phyloP scores from a whole-genome alignment of 2,797 vertebrate genomes.

The Ambastaia sidthimunki region DNA sequence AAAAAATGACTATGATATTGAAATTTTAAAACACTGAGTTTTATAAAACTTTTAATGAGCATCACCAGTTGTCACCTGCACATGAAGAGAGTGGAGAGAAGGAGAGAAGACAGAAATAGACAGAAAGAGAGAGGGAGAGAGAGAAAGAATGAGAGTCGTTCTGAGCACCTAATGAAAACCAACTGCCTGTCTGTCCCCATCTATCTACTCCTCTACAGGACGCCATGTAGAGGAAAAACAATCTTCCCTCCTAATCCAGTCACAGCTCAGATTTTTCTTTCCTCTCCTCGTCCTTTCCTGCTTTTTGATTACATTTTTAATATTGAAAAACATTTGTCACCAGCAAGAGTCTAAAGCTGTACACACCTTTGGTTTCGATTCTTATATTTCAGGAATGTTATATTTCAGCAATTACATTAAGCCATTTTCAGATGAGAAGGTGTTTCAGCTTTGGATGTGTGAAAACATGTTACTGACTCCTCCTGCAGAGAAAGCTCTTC shows the following conservation, averaged over 20 bases:
- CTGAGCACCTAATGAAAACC: constrained; percentile 79
- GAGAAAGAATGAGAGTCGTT: constrained; percentile 21
- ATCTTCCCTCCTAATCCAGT: constrained; percentile 68
- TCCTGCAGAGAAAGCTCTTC: constrained; percentile 1
- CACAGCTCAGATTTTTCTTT: constrained; percentile 52
- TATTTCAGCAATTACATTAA: constrained; percentile 18
- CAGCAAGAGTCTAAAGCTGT: not conserved
- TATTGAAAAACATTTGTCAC: constrained; percentile 56
- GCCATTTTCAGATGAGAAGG: constrained; percentile 27
- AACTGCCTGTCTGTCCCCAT: constrained; percentile 80
- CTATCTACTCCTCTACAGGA: constrained; percentile 71
- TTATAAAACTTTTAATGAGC: constrained; percentile 11
- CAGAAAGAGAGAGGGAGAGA: not conserved
- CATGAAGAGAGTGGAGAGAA: not conserved
- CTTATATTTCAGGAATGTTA: constrained; percentile 11
- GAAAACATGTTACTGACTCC: constrained; percentile 43
- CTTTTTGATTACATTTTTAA: constrained; percentile 59
- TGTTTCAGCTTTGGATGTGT: constrained; percentile 32
- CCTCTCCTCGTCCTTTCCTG: constrained; percentile 31
- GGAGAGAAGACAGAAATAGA: not conserved
- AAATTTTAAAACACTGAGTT: not conserved
- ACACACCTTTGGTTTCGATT: constrained; percentile 7
- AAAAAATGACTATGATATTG: not conserved
- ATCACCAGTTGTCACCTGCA: constrained; percentile 35
- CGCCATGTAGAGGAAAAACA: constrained; percentile 72